Evolutionary conservation across 2,113 vertebrate genomes (phyloP), one percentile per base, ranked within the genome.

Genomic region (Urocitellus parryii): DNA sequence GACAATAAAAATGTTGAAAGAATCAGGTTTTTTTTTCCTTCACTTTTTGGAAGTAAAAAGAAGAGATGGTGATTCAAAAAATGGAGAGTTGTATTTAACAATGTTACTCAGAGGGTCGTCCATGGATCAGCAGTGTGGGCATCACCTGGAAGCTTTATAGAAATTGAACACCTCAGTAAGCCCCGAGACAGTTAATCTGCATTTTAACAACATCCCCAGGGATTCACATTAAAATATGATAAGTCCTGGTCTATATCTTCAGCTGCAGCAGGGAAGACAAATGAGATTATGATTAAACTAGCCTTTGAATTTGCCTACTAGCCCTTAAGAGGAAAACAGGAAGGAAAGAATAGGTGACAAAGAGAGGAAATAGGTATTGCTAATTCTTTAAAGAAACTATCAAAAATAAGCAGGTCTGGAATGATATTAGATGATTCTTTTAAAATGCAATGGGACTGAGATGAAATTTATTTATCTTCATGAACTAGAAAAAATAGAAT

Each of bases 381-480:
- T 77, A 22, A 85, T 45, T 95, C 27, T 84, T 81, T 91, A 27
- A 79, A 39, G 29, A 76, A 90, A 6, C 42, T 93, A 58, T 79
- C n/a, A 76, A 45, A 79, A 56, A 32, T 45, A 83, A 77, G 16
- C 9, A 42, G 7, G 1, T 4, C 42, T 84, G 39, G 18, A 27
- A 88, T 65, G 39, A 63, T 51, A 34, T 83, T 78, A 58, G 14
- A 51, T 76, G 65, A 68, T 25, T n/a, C 17, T 80, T 89, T 72
- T n/a, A 56, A 95, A 72, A 42, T 90, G 24, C 6, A 65, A 4
- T 32, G 39, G 22, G 37, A n/a, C 73, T 51, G 8, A 94, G 11
- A 48, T 18, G 11, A 91, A 88, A 79, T 80, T 45, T 53, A 10
- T 67, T 94, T 95, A 88, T 81, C 86, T 96, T 90, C 74, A 67